These are phyloP conservation scores for Epizoanthus fatuus DNA, from an alignment of 92 coral and sea anemone species.

Conservation along the genomic window DNA sequence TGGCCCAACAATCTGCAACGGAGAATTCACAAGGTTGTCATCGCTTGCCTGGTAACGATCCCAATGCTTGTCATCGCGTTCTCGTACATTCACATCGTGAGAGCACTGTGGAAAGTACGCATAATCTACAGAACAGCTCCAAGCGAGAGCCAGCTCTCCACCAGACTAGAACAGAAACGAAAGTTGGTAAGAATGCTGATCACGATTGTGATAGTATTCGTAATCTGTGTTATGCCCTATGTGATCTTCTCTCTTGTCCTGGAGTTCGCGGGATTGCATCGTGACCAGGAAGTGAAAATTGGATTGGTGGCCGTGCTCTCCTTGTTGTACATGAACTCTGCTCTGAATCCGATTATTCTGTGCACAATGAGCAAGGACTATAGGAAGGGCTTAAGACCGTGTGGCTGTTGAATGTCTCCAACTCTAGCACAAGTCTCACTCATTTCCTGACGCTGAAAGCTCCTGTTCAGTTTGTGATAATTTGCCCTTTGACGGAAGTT, in stretches of 20 bases:
- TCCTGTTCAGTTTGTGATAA: neutral
- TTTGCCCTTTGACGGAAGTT: conserved; percentile 32
- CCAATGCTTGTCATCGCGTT: conserved; percentile 57
- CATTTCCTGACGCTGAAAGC: neutral
- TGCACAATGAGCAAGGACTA: conserved; percentile 99
- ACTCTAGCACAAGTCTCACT: neutral
- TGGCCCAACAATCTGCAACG: conserved; percentile 45
- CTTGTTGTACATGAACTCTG: conserved; percentile 89
- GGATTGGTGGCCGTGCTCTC: conserved; percentile 86
- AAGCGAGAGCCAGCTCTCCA: conserved; percentile 74
- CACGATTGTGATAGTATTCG: conserved; percentile 89
- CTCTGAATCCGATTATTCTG: conserved; percentile 93
- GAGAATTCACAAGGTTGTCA: conserved; percentile 41
- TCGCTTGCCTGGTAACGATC: conserved; percentile 24
- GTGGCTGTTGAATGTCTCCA: conserved; percentile 66
- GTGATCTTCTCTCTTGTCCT: conserved; percentile 67
- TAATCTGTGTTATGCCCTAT: conserved; percentile 89
- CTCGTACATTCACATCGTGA: conserved; percentile 65
- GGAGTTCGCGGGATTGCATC: conserved; percentile 77
- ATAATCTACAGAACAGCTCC: conserved; percentile 55
- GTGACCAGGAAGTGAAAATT: conserved; percentile 51
- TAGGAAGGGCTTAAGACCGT: conserved; percentile 84
- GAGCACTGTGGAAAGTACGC: conserved; percentile 51
- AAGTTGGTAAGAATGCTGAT: conserved; percentile 96
- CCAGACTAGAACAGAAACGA: conserved; percentile 89